These are phyloP conservation scores for Bergia sp. DNA, from an alignment of 92 coral and sea anemone genomes.

Conservation along the genomic window DNA sequence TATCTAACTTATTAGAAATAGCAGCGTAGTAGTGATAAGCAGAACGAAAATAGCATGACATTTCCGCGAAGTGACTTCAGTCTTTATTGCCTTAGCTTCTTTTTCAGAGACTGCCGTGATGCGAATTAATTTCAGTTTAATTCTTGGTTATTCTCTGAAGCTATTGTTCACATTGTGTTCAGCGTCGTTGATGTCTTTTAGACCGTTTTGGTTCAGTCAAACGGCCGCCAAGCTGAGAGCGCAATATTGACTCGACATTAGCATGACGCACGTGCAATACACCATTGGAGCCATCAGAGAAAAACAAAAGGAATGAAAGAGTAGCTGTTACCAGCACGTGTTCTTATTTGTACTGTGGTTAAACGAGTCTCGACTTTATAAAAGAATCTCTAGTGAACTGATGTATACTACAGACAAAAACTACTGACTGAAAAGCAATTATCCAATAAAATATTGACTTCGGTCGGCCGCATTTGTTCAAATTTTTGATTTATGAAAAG, in stretches of 20 bases:
- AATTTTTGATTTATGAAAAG: no score
- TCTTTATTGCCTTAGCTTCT: not conserved
- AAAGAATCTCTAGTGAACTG: not conserved
- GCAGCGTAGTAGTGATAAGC: no score
- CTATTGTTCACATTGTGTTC: no score
- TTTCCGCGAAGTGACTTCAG: not conserved
- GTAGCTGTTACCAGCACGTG: not conserved
- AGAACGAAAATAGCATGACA: not conserved
- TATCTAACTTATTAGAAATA: no score
- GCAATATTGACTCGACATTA: no score
- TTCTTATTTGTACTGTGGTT: not conserved
- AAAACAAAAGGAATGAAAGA: not conserved
- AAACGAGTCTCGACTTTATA: not conserved
- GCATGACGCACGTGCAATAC: not conserved
- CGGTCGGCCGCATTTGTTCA: no score
- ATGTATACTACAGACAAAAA: not conserved
- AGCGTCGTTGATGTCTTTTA: not conserved
- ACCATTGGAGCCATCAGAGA: not conserved
- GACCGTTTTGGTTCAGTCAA: not conserved
- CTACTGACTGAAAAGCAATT: not conserved
- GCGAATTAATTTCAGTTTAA: not conserved
- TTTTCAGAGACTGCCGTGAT: not conserved
- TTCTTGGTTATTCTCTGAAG: no score
- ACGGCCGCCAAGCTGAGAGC: no score
- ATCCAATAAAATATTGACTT: not conserved